Evolutionary conservation across 2,797 vertebrate species (phyloP).

Genomic region (Hydrolagus colliei): DNA sequence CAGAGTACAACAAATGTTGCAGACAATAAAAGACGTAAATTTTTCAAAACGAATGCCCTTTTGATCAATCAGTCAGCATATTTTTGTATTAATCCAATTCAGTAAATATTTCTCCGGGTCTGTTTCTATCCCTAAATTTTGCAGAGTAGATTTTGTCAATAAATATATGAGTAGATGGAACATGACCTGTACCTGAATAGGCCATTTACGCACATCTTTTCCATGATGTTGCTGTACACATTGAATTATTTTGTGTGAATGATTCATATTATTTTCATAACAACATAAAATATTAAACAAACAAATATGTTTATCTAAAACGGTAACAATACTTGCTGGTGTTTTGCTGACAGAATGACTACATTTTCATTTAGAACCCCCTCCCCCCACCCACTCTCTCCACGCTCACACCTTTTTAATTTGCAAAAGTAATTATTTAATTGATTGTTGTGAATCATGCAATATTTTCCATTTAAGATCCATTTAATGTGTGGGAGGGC

Average conservation of each 20-base stretch:
- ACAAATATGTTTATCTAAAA: not conserved
- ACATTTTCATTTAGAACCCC: not conserved
- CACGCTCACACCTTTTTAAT: no score
- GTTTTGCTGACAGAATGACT: not conserved
- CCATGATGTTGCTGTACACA: not conserved
- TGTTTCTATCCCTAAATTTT: not conserved
- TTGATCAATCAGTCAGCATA: not conserved
- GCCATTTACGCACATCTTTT: not conserved
- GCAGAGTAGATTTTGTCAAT: not conserved
- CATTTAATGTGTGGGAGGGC: no score
- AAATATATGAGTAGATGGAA: not conserved
- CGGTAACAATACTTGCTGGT: not conserved
- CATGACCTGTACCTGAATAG: not conserved
- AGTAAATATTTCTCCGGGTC: not conserved
- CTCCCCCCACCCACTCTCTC: no score
- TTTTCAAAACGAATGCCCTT: not conserved
- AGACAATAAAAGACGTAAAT: constrained; percentile 1
- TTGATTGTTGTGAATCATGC: no score
- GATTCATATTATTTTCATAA: not conserved
- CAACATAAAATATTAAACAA: not conserved
- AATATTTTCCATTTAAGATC: no score
- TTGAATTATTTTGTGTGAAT: not conserved
- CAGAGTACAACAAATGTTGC: not conserved
- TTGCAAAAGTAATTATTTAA: no score
- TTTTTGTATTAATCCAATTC: not conserved